Conservation (phyloP, 2,113 vertebrate genomes). For the Eublepharis macularius region DNA sequence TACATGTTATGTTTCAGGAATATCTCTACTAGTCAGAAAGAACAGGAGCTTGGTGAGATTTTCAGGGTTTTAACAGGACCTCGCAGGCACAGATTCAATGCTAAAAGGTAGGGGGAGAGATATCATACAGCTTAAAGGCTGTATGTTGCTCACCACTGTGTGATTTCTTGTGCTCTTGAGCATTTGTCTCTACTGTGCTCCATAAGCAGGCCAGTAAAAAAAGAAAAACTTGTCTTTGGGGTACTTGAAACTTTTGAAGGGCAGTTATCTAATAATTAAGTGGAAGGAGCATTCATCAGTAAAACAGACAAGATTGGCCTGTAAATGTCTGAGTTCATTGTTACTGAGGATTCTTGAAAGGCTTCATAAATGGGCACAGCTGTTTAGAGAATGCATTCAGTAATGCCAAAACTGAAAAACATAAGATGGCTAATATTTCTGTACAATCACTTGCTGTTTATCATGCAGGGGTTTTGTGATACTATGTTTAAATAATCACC, state of each 20-base stretch:
- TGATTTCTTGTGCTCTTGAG: not conserved
- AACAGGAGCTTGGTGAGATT: not conserved
- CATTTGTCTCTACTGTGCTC: not conserved
- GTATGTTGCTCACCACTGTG: not conserved
- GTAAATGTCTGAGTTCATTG: not conserved
- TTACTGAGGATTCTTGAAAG: not conserved
- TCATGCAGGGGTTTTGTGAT: not conserved
- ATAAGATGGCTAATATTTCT: not conserved
- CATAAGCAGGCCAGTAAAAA: not conserved
- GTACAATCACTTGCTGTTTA: not conserved
- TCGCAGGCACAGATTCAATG: not conserved
- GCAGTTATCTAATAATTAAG: not conserved
- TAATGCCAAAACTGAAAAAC: not conserved
- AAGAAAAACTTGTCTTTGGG: not conserved
- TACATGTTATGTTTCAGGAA: not conserved
- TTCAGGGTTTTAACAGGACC: not conserved
- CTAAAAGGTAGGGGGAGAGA: not conserved
- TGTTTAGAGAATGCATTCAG: not conserved
- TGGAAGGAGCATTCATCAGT: not conserved
- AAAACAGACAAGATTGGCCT: not conserved
- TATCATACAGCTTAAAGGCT: not conserved
- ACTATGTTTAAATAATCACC: not conserved
- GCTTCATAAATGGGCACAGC: not conserved
- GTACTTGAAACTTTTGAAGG: constrained; percentile 2
- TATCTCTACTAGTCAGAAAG: not conserved